A percentile compares a stretch with the other conserved stretches of the same genome.
Evolutionary conservation across 2,113 vertebrate genomes (phyloP).

Genomic region (Apeltes quadracus): DNA sequence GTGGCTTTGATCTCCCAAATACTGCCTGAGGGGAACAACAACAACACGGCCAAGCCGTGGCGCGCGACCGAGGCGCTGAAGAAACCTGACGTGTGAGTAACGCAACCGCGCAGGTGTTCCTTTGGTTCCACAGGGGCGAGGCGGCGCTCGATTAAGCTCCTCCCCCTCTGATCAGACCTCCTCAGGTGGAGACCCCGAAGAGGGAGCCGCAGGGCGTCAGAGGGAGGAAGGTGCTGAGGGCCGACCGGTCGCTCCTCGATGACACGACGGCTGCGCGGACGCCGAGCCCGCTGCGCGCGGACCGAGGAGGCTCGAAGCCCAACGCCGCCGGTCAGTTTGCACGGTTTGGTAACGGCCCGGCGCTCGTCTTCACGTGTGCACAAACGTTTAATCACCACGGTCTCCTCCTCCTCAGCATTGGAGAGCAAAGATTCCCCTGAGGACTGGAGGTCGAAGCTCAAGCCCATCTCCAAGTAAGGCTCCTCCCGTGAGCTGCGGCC

Average conservation of each 20-base stretch:
- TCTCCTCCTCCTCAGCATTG: constrained; percentile 17
- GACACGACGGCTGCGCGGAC: constrained; percentile 36
- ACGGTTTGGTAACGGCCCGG: too few species aligned
- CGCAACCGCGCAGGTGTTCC: neutral
- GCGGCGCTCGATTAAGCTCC: neutral
- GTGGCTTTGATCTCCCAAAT: constrained; percentile 74
- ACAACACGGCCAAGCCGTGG: constrained; percentile 27
- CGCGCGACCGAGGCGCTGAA: constrained; percentile 32
- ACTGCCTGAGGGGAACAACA: constrained; percentile 66
- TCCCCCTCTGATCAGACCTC: constrained; percentile 35
- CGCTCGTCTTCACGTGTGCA: too few species aligned
- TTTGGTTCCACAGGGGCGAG: too few species aligned
- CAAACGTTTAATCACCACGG: too few species aligned
- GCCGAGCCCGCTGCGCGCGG: constrained; percentile 22
- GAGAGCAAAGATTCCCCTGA: constrained; percentile 72
- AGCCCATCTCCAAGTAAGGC: constrained; percentile 85
- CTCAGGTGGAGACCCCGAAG: constrained; percentile 44
- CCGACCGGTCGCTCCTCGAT: constrained; percentile 49
- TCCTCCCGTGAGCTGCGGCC: too few species aligned
- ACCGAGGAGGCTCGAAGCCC: constrained; percentile 43
- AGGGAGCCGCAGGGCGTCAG: constrained; percentile 27
- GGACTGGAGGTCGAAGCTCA: constrained; percentile 88
- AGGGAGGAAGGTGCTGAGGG: constrained; percentile 63
- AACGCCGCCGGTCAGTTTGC: constrained; percentile 61
- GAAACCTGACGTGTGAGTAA: constrained; percentile 60